These are phyloP conservation scores for Microcaecilia unicolor DNA, from an alignment of 2,797 vertebrate species.

Conservation along the genomic window DNA sequence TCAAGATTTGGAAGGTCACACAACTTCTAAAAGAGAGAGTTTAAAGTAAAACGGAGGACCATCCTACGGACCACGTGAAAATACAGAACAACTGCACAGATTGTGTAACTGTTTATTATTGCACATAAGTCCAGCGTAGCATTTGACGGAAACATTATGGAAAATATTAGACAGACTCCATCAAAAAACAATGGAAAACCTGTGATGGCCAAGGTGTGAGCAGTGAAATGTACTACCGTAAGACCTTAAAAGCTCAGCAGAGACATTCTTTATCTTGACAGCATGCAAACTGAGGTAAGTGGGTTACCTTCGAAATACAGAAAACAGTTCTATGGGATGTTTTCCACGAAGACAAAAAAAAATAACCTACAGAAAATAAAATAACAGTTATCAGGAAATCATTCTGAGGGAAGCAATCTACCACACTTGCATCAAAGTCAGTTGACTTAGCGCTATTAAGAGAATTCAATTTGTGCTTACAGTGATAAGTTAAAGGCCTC, in stretches of 20 bases:
- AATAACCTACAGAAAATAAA: slow-evolving; percentile 25
- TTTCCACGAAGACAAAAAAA: slow-evolving; percentile 5
- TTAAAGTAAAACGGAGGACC: no score
- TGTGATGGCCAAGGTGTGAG: slow-evolving; percentile 32
- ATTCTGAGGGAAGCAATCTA: slow-evolving; percentile 28
- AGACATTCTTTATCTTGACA: slow-evolving; percentile 36
- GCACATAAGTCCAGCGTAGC: slow-evolving; percentile 48
- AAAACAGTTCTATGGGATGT: slow-evolving; percentile 35
- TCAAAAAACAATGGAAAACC: slow-evolving; percentile 34
- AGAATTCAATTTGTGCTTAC: slow-evolving; percentile 18
- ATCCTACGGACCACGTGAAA: no score
- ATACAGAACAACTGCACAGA: slow-evolving; percentile 24
- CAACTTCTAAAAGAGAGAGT: no score
- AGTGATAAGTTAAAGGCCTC: slow-evolving; percentile 29
- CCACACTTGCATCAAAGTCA: slow-evolving; percentile 20
- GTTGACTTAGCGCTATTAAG: background rate
- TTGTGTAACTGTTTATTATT: slow-evolving; percentile 52
- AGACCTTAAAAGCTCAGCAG: slow-evolving; percentile 62
- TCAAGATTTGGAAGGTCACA: no score
- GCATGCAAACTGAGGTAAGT: slow-evolving; percentile 56
- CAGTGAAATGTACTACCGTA: slow-evolving; percentile 46
- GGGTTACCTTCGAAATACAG: slow-evolving; percentile 38
- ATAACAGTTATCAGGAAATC: slow-evolving; percentile 24
- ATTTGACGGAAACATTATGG: slow-evolving; percentile 29
- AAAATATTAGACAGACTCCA: slow-evolving; percentile 29